A percentile compares a stretch with the other conserved stretches of the same genome.
These are phyloP conservation scores for Hypotaenidia philippensis DNA, from an alignment of 2,797 vertebrate genomes.

Conservation along the genomic window DNA sequence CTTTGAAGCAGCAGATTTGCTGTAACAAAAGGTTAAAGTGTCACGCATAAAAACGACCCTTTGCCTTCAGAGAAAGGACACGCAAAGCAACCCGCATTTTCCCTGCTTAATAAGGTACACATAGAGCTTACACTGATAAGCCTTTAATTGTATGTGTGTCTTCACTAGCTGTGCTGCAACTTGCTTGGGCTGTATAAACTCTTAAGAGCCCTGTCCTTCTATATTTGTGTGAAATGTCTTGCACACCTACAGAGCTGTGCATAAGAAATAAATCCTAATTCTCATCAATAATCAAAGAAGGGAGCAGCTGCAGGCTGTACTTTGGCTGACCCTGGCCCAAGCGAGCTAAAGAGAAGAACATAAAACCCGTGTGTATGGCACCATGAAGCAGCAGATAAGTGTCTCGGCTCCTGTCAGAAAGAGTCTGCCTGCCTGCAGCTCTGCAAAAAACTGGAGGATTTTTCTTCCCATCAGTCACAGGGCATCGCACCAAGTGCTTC, in stretches of 20 bases:
- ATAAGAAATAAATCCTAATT: conserved; percentile 28
- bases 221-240: conserved; percentile 26
- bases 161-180: not conserved
- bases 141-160: not conserved
- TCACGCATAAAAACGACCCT: not conserved
- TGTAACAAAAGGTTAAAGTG: not conserved
- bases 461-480: not conserved
- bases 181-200: not conserved
- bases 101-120: not conserved
- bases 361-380: not conserved
- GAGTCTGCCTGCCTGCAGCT: accelerated
- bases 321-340: conserved; percentile 43
- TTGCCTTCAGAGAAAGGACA: not conserved
- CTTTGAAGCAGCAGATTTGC: not conserved
- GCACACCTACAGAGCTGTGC: not conserved
- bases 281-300: conserved; percentile 35
- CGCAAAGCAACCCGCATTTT: not conserved
- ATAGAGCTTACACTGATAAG: not conserved
- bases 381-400: not conserved
- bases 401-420: not conserved
- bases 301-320: conserved; percentile 47
- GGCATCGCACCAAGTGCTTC: too few relatives aligned
- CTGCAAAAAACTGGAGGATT: not conserved
- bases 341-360: not conserved
- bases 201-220: not conserved